Percentiles rank a stretch among this genome's conserved stretches.
Conservation (phyloP, 2,113 vertebrate genomes). For the Geothlypis trichas region DNA sequence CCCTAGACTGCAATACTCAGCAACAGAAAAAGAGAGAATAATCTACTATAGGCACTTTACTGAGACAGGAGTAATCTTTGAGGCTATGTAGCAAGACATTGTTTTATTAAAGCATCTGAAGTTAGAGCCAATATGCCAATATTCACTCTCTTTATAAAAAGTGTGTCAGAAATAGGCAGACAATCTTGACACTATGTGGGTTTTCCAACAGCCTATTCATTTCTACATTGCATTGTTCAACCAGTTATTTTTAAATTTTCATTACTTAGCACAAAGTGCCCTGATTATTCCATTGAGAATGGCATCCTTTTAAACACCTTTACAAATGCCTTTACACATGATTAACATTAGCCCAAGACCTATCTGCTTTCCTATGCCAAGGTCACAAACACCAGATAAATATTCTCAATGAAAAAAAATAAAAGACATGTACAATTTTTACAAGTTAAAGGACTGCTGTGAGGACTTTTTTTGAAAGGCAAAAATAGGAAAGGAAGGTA, state of each 20-base stretch:
- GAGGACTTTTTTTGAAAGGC: not conserved
- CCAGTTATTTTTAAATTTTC: constrained; percentile 43
- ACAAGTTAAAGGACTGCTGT: not conserved
- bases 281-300: constrained; percentile 29
- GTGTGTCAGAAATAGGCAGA: not conserved
- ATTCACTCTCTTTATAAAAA: not conserved
- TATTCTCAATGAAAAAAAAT: not conserved
- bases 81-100: not conserved
- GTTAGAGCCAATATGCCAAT: not conserved
- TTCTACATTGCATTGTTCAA: constrained; percentile 8
- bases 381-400: not conserved
- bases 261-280: not conserved
- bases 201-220: constrained; percentile 20
- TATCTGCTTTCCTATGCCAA: not conserved
- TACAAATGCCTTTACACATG: not conserved
- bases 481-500: not conserved
- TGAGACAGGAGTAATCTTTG: not conserved
- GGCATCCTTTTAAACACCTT: not conserved
- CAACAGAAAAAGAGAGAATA: not conserved
- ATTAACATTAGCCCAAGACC: not conserved
- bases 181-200: not conserved
- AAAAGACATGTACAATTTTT: not conserved
- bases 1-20: not conserved
- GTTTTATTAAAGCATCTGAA: not conserved
- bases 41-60: not conserved